Conservation (phyloP, 92 coral and sea anemone species). For the Meandrina meandrites region DNA sequence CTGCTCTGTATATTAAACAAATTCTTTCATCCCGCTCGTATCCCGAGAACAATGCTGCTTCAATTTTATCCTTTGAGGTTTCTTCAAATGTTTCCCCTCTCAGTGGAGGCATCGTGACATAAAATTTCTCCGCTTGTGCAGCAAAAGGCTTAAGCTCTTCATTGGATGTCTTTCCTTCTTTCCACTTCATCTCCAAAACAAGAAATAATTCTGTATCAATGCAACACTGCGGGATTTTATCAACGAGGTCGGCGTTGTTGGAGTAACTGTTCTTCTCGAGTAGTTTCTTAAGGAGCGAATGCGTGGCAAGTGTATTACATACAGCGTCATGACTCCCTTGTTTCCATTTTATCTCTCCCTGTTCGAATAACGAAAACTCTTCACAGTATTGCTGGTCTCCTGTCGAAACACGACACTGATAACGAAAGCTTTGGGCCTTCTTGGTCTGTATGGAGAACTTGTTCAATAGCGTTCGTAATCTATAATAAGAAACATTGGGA, state of each 20-base stretch:
- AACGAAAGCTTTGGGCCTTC: not conserved
- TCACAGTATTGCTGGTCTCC: not conserved
- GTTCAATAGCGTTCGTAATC: conserved; percentile 8
- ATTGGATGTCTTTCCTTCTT: not conserved
- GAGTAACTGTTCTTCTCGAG: not conserved
- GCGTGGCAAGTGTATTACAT: conserved; percentile 45
- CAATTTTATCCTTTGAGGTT: not conserved
- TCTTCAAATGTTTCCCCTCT: not conserved
- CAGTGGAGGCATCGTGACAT: conserved; percentile 21
- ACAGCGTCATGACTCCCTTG: conserved; percentile 44
- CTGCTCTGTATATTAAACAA: not conserved
- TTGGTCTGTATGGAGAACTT: conserved; percentile 30
- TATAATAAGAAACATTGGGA: not conserved
- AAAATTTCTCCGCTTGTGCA: conserved; percentile 28
- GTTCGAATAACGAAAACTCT: conserved; percentile 8
- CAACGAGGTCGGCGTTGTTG: conserved; percentile 26
- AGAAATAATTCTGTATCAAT: conserved; percentile 44
- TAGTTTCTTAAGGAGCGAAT: conserved; percentile 33
- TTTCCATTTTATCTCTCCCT: conserved; percentile 32
- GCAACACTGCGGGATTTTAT: conserved; percentile 19
- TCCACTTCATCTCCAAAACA: conserved; percentile 19
- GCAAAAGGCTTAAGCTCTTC: conserved; percentile 46
- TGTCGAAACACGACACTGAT: not conserved
- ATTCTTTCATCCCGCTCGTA: not conserved
- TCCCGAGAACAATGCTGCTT: not conserved